These are phyloP conservation scores for Babyrousa celebensis DNA, from an alignment of 2,797 vertebrate species.

Conservation along the genomic window DNA sequence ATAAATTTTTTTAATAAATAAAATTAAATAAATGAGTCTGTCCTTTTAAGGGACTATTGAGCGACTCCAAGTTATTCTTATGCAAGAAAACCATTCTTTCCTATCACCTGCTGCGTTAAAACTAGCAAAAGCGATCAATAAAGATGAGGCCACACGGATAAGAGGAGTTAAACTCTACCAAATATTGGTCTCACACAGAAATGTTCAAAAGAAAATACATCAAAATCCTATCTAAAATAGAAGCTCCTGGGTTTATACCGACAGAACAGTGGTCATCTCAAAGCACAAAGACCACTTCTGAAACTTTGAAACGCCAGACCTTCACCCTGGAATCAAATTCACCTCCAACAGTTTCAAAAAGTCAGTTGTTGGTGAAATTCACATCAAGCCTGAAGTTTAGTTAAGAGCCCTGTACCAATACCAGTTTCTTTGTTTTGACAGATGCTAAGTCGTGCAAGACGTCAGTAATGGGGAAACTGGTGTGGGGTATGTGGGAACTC, in stretches of 20 bases:
- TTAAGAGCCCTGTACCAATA: neutral
- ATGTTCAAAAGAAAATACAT: conserved; percentile 71
- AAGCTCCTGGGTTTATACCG: neutral
- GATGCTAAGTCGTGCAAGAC: neutral
- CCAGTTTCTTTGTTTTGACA: conserved; percentile 18
- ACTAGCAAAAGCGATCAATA: conserved; percentile 15
- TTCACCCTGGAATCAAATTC: conserved; percentile 46
- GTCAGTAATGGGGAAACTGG: neutral
- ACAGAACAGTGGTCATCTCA: conserved; percentile 38
- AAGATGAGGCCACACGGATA: conserved; percentile 36
- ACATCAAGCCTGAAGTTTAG: conserved; percentile 48
- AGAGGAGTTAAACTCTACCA: conserved; percentile 39
- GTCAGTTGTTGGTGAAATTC: conserved; percentile 18
- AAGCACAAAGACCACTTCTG: conserved; percentile 34
- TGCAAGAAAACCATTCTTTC: conserved; percentile 57
- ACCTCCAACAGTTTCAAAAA: conserved; percentile 74
- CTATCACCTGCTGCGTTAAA: conserved; percentile 15
- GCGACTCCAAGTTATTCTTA: conserved; percentile 21
- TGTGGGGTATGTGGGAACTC: neutral
- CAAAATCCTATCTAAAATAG: conserved; percentile 70
- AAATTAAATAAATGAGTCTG: neutral
- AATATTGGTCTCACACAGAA: conserved; percentile 43
- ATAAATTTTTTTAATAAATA: too few relatives aligned
- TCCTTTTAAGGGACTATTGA: conserved; percentile 55
- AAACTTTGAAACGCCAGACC: conserved; percentile 48